Base-by-base conservation (phyloP, 2,113 vertebrate genomes). In the Gymnobelideus leadbeateri region DNA sequence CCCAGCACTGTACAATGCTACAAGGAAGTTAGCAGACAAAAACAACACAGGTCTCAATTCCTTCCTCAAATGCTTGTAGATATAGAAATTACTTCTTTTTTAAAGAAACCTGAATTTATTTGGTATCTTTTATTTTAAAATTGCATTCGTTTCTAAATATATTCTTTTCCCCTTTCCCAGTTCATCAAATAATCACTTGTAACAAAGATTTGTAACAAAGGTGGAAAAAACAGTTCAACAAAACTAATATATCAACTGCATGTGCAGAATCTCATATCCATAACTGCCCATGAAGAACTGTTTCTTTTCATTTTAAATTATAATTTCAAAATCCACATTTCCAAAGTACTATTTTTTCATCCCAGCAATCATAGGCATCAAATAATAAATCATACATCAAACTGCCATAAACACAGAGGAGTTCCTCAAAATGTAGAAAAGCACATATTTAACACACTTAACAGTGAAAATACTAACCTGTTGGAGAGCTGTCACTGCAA, bases 401-500 rank as follows among this genome's bases (percentile, higher is more conserved):
- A 92, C 91, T 92, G 47, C 61, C n/a, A 54, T 93, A 31, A 94
- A 51, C 49, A 94, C 5, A 0, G n/a, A 84, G 49, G n/a, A n/a
- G 24, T 53, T 50, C 31, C 28, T n/a, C 89, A 4, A 94, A 94
- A 94, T 8, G 11, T 51, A n/a, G 52, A 94, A 95, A 54, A 95
- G 6, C 8, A 68, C 49, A 46, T 26, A 52, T 43, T 8, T 61
- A 93, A 57, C 12, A 90, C 77, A 84, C 24, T 92, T 94, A 94
- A 94, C 16, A 93, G 2, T 1, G 96, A 94, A 97, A 96, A 93
- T 68, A 98, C 98, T 97, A 96, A 99, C 99, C 98, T 99, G 99
- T 93, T 99, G 98, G 96, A 99, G 99, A 89, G 98, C 98, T 52
- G 99, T 99, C 95, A 99, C 99, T 4, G 98, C 99, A 47, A 98